phyloP scores from a whole-genome alignment of 2,797 vertebrate genomes.

The Onychomys arenicola region DNA sequence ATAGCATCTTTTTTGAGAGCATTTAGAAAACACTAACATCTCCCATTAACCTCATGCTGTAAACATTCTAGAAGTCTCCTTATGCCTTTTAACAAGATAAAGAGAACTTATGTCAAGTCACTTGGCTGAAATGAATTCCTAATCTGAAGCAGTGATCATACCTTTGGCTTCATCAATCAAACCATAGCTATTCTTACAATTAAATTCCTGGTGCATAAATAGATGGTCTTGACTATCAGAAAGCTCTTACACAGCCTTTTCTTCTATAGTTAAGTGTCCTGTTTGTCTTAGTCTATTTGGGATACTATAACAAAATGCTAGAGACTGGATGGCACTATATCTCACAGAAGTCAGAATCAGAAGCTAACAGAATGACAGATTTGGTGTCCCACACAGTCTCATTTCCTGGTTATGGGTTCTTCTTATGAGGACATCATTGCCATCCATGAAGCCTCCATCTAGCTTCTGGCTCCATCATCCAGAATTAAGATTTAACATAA shows the following conservation, averaged over 20 bases:
- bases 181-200: not conserved
- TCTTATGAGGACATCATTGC: not conserved
- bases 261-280: not conserved
- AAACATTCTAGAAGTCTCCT: slow-evolving; percentile 53
- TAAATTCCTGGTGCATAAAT: not conserved
- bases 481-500: not conserved
- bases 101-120: not conserved
- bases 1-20: not conserved
- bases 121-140: slow-evolving; percentile 35
- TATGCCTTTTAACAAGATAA: slow-evolving; percentile 50
- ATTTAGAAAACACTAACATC: slow-evolving; percentile 56
- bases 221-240: not conserved
- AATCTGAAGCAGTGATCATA: not conserved
- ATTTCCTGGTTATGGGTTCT: not conserved
- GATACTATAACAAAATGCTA: not conserved
- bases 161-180: not conserved
- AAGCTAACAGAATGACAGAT: not conserved
- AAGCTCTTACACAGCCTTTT: not conserved
- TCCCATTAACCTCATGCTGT: not conserved
- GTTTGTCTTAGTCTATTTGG: not conserved
- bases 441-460: not conserved
- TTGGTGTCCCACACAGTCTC: too few species aligned
- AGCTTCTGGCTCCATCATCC: not conserved
- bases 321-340: not conserved
- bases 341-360: not conserved